Base-by-base conservation (phyloP, 2,113 vertebrate genomes). In the Gadus chalcogrammus region DNA sequence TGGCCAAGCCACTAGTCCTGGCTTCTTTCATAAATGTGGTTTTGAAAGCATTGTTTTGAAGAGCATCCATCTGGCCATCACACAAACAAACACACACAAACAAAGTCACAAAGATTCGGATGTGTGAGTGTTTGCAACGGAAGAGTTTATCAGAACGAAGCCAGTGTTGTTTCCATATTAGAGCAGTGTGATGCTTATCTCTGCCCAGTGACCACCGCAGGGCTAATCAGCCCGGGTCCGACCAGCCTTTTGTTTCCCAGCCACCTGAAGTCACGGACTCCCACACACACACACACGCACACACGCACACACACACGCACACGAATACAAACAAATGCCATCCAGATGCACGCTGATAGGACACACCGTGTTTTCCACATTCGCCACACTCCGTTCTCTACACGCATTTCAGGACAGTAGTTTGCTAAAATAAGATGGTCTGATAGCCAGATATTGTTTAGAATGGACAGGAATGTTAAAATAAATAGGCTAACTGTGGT, bases 161-260 rank as follows among this genome's bases (percentile, higher is more conserved):
- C 68, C 59, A 68, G 67, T 53, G 42, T 5, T 12, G 13, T 65
- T 74, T 80, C 42, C 61, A 67, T 2, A 42, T 77, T 17, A 24
- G 48, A 42, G 70, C 58, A 52, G 67, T 20, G 35, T 77, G 85
- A 87, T 86, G 78, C 65, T 81, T 84, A 89, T 87, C 84, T 75
- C 70, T 27, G n/a, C 11, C 13, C 0, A n/a, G 31, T 79, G 73
- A 82, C 82, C 82, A 74, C 60, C 0, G 38, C 9, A 13, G 9
- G 58, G 64, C 70, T 68, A 62, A 67, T 71, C 60, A 69, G 67
- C 78, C 72, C 48, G 31, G 0, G 1, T 11, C 60, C 15, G 3
- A 68, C 16, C 22, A 61, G 35, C 62, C 68, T 76, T 79, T 78
- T 81, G 83, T 86, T 84, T 84, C 65, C n/a, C 61, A 52, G 64